Percentiles rank a stretch among this genome's conserved stretches.
Conservation (phyloP, 2,888 invertebrate genomes). For the Crepidodera aurea region DNA sequence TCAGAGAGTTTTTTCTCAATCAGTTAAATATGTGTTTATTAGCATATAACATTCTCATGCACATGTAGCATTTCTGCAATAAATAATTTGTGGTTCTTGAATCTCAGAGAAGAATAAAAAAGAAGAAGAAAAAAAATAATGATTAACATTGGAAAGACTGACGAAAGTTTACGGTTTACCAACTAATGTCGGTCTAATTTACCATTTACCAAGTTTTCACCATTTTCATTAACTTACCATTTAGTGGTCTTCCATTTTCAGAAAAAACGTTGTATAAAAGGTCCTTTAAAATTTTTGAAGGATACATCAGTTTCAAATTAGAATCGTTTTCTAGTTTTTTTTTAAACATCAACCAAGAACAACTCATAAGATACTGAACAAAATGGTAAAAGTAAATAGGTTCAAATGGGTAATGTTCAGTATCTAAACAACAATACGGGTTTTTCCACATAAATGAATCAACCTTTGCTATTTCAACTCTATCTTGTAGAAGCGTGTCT, state of each 20-base stretch:
- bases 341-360: conserved; percentile 59
- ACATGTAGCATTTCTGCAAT: too few relatives aligned
- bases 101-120: too few relatives aligned
- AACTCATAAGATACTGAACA: conserved; percentile 65
- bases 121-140: too few relatives aligned
- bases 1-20: too few relatives aligned
- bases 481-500: conserved; percentile 65
- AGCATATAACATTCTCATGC: too few relatives aligned
- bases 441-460: conserved; percentile 64
- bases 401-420: conserved; percentile 67
- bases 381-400: conserved; percentile 71
- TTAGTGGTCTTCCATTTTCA: conserved; percentile 59
- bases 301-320: conserved; percentile 63
- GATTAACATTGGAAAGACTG: too few relatives aligned
- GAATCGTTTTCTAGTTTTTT: conserved; percentile 47
- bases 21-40: too few relatives aligned
- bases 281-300: conserved; percentile 61
- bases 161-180: too few relatives aligned
- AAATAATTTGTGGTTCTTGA: too few relatives aligned
- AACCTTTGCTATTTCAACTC: conserved; percentile 63
- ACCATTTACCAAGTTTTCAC: too few relatives aligned
- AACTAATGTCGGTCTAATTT: too few relatives aligned
- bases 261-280: conserved; percentile 65
- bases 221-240: conserved; percentile 25
- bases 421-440: conserved; percentile 62